A percentile compares a stretch with the other conserved stretches of the same genome.
phyloP scores from a whole-genome alignment of 1,140 invertebrate species.

The Neodiprion fabricii region DNA sequence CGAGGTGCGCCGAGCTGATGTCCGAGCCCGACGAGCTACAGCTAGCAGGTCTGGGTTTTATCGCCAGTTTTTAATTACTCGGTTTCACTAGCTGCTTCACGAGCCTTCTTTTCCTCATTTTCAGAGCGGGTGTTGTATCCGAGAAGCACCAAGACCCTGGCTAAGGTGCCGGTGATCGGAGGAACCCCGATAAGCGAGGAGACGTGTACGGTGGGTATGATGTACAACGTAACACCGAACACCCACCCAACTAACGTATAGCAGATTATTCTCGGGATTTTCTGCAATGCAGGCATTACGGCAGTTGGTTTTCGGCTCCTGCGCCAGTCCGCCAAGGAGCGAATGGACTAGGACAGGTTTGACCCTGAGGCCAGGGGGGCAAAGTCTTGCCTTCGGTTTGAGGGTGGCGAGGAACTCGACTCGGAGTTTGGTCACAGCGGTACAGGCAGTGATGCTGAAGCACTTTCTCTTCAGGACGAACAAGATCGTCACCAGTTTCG shows the following conservation, averaged over 20 bases:
- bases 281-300: conserved; percentile 61
- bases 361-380: conserved; percentile 64
- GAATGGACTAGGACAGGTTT: conserved; percentile 72
- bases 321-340: conserved; percentile 65
- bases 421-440: conserved; percentile 68
- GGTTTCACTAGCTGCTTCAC: background rate
- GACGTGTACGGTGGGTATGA: conserved; percentile 66
- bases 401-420: conserved; percentile 69
- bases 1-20: conserved; percentile 53
- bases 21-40: conserved; percentile 54
- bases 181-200: conserved; percentile 72
- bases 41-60: conserved; percentile 40
- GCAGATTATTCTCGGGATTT: conserved; percentile 8
- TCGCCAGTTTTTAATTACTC: too few species aligned
- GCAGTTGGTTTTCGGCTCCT: conserved; percentile 66
- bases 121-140: conserved; percentile 62
- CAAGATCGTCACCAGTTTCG: conserved; percentile 52
- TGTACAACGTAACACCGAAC: background rate
- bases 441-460: conserved; percentile 74
- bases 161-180: conserved; percentile 59
- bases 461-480: conserved; percentile 70
- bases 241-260: too few species aligned
- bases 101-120: conserved; percentile 26
- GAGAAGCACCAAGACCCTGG: conserved; percentile 51
- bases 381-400: conserved; percentile 66